Conservation (phyloP, 2,888 invertebrate genomes). For the Lottia gigantea region DNA sequence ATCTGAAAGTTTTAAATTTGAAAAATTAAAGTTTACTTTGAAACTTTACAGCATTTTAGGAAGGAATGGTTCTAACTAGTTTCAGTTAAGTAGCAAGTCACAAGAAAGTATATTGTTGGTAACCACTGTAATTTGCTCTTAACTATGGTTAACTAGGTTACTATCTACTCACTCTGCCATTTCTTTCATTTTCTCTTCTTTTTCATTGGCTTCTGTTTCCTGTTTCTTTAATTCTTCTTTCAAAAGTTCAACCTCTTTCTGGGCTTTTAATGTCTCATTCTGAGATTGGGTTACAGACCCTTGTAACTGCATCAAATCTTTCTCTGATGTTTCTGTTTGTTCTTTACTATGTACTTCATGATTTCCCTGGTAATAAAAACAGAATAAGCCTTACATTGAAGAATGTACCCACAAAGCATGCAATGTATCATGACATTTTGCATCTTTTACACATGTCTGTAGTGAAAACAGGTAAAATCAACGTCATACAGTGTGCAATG, state of each 20-base stretch:
- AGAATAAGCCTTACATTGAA: no score
- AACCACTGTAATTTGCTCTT: no score
- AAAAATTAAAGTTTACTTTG: no score
- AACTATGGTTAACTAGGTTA: no score
- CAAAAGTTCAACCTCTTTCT: slow-evolving; percentile 68
- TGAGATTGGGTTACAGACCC: slow-evolving; percentile 41
- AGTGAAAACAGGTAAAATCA: no score
- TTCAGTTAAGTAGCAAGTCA: no score
- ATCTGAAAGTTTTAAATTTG: no score
- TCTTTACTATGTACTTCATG: slow-evolving; percentile 6
- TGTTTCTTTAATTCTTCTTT: slow-evolving; percentile 66
- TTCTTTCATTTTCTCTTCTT: slow-evolving; percentile 63
- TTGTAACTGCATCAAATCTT: slow-evolving; percentile 35
- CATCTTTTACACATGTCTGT: slow-evolving; percentile 14
- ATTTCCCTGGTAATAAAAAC: not conserved
- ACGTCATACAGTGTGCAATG: no score
- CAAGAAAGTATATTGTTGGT: no score
- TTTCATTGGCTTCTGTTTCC: slow-evolving; percentile 67
- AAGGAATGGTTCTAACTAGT: no score
- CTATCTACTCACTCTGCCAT: slow-evolving; percentile 61
- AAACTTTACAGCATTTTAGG: no score
- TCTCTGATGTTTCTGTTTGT: slow-evolving; percentile 33
- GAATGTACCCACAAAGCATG: no score
- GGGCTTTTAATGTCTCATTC: slow-evolving; percentile 48
- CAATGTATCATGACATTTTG: slow-evolving; percentile 17